Base-by-base conservation (phyloP, 1,140 invertebrate genomes). In the Drosophila lacteicornis region DNA sequence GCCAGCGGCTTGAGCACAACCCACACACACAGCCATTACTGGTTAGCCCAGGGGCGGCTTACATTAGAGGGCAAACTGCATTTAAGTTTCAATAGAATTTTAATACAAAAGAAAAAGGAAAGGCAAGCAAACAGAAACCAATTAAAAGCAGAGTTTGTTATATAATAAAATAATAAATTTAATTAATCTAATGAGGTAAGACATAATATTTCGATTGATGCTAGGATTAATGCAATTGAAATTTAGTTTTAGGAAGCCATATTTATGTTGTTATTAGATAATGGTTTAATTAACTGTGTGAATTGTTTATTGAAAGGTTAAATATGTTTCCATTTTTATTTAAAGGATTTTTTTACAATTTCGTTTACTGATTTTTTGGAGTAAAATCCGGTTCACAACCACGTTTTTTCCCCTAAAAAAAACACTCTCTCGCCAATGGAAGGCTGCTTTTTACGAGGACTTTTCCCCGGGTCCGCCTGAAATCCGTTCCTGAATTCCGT, bases 1-100 rank as follows among this genome's bases (percentile, higher is more conserved):
- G 74, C 58, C 57, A 65, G 59, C 50, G 77, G 77, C 84, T 81
- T 60, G 40, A 80, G 65, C 27, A 47, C 50, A 60, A 38, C 27
- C 47, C 50, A 46, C 50, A 46, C 56, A 65, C 49, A 56, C 15
- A 42, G 38, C 63, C 47, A 69, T 77, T 74, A 50, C 69, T 75
- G 56, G 43, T 75, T 58, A 70, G 73, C 12, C 13, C 75, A 78
- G 74, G 74, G 50, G 50, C 56, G 75, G 40, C 30, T 63, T 49
- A 9, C 15, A 17, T 27, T 40, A 30, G 8, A 33, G 43, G 1
- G 13, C n/a, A 30, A 36, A 46, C 19, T 38, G n/a, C 17, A 30
- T 36, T 27, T 17, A 12, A 15, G 36, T 45, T 36, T 2, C 58
- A 22, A 12, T 38, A 8, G 3, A 25, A 25, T 38, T 55, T 25